phyloP scores from a whole-genome alignment of 2,888 invertebrate species.

The Galerucella pusilla region DNA sequence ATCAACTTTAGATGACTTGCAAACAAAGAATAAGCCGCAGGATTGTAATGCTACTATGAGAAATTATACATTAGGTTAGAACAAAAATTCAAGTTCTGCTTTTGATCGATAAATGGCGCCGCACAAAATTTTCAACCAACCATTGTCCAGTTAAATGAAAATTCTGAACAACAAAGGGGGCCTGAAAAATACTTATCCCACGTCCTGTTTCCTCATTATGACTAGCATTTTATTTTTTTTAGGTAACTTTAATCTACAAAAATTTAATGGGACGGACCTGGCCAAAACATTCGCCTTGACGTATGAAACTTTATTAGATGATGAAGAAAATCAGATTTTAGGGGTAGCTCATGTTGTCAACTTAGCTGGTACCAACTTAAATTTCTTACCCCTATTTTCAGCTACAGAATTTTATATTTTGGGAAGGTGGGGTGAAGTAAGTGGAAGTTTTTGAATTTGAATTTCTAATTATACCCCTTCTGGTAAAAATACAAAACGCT shows the following conservation, averaged over 20 bases:
- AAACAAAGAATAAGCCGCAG: too few relatives aligned
- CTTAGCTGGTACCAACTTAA: conserved; percentile 71
- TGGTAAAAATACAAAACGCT: conserved; percentile 5
- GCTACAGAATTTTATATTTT: conserved; percentile 77
- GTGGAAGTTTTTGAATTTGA: conserved; percentile 29
- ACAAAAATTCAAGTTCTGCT: too few relatives aligned
- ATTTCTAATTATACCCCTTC: conserved; percentile 10
- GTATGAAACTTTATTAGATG: conserved; percentile 81
- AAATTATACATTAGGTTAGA: too few relatives aligned
- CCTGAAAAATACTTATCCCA: too few relatives aligned
- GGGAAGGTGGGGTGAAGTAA: conserved; percentile 80
- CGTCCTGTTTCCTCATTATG: too few relatives aligned
- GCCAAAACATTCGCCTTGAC: conserved; percentile 76
- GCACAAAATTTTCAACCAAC: too few relatives aligned
- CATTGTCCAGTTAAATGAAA: too few relatives aligned
- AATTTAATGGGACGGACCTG: conserved; percentile 76
- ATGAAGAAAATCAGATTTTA: conserved; percentile 79
- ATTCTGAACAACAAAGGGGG: too few relatives aligned
- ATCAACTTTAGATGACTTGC: too few relatives aligned
- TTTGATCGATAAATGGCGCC: too few relatives aligned
- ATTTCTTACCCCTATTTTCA: conserved; percentile 78
- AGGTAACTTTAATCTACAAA: conserved; percentile 77
- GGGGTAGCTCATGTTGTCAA: conserved; percentile 82
- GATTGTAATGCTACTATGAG: too few relatives aligned
- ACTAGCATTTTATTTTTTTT: conserved; percentile 22